phyloP scores from a whole-genome alignment of 2,797 vertebrate species.

The Phalanger gymnotis region DNA sequence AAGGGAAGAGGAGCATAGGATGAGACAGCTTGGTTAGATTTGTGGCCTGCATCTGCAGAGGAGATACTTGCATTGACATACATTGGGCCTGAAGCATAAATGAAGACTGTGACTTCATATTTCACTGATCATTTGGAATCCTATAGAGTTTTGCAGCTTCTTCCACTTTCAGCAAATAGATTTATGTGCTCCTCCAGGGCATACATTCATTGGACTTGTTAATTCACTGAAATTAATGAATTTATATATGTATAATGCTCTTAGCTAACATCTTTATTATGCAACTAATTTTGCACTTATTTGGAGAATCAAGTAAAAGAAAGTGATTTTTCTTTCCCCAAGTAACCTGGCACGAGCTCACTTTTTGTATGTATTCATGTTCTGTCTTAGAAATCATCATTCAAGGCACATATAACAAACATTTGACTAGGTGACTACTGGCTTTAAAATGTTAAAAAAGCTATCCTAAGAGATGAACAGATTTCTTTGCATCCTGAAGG shows the following conservation, averaged over 20 bases:
- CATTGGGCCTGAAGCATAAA: not conserved
- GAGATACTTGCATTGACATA: not conserved
- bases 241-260: not conserved
- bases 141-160: not conserved
- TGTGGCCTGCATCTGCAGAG: not conserved
- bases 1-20: not conserved
- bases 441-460: constrained; percentile 36
- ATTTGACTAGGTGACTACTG: not conserved
- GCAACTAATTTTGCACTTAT: not conserved
- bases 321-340: not conserved
- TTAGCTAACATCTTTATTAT: not conserved
- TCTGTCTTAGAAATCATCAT: constrained; percentile 20
- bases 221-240: constrained; percentile 22
- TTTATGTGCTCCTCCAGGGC: not conserved
- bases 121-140: not conserved
- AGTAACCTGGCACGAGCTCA: not conserved
- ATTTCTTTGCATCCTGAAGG: constrained; percentile 28
- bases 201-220: not conserved
- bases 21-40: not conserved
- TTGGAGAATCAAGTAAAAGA: constrained; percentile 8
- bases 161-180: not conserved
- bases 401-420: not conserved
- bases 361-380: constrained; percentile 29
- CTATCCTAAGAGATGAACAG: not conserved
- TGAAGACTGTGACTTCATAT: not conserved